A percentile compares a stretch with the other conserved stretches of the same genome.
Conservation (phyloP, 2,113 vertebrate species). For the Naja naja region DNA sequence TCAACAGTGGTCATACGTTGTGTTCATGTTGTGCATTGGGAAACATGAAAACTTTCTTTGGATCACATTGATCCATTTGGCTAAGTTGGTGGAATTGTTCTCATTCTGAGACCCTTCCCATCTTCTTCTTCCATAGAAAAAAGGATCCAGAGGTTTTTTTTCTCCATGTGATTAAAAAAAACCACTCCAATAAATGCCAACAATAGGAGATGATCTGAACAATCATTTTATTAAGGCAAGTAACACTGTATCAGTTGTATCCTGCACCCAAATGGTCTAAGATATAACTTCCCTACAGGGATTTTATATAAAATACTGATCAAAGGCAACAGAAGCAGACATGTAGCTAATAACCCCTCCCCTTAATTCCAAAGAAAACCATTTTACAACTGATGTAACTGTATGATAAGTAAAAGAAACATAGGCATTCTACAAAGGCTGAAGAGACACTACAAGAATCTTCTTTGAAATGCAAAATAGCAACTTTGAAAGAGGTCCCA, state of each 20-base stretch:
- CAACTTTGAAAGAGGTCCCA: not conserved
- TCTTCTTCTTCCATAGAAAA: not conserved
- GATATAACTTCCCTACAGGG: not conserved
- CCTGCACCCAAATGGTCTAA: not conserved
- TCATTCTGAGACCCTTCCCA: not conserved
- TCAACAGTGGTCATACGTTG: not conserved
- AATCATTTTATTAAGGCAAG: not conserved
- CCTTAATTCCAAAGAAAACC: not conserved
- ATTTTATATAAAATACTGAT: not conserved
- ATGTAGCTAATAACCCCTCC: not conserved
- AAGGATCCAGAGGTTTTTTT: not conserved
- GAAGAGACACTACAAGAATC: not conserved
- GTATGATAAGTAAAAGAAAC: not conserved
- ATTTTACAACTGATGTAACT: not conserved
- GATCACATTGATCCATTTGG: not conserved
- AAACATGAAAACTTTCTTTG: not conserved
- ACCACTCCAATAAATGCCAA: not conserved
- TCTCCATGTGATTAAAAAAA: not conserved
- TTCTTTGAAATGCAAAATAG: not conserved
- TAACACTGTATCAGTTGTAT: not conserved
- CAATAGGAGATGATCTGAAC: not conserved
- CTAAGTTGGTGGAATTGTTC: not conserved
- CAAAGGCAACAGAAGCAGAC: not conserved
- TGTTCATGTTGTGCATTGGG: not conserved
- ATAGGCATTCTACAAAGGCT: not conserved